A percentile compares a stretch with the other conserved stretches of the same genome.
These are phyloP conservation scores for Anas georgica DNA, from an alignment of 2,797 vertebrate genomes.

Conservation along the genomic window DNA sequence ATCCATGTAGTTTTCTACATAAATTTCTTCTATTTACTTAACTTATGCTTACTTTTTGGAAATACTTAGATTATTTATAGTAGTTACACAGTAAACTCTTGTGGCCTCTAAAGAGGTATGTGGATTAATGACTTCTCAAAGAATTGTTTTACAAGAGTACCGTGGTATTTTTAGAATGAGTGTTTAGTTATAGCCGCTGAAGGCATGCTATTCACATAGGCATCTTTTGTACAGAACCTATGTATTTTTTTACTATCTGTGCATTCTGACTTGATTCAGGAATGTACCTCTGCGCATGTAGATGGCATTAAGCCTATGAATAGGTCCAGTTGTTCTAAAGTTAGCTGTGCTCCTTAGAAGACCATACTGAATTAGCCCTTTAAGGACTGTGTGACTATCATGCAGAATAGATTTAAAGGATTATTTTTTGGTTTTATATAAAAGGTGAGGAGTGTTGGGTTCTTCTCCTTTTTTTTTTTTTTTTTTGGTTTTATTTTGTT, in stretches of 20 bases:
- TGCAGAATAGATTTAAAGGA: constrained; percentile 44
- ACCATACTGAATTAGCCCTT: neutral
- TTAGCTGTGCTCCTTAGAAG: neutral
- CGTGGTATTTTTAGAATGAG: constrained; percentile 23
- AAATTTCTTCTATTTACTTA: neutral
- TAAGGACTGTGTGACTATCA: neutral
- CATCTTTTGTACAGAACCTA: neutral
- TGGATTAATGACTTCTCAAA: constrained; percentile 19
- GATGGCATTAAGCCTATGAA: neutral
- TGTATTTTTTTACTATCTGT: neutral
- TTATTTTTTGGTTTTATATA: constrained; percentile 29
- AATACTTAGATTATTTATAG: neutral
- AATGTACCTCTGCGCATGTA: neutral
- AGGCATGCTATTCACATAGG: neutral
- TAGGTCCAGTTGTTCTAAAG: constrained; percentile 2
- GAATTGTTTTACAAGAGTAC: constrained; percentile 18
- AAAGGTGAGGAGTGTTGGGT: neutral
- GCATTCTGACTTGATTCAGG: constrained; percentile 3
- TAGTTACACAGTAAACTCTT: neutral
- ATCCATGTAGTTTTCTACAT: neutral
- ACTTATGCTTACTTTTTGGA: constrained; percentile 11
- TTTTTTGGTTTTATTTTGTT: constrained; percentile 53
- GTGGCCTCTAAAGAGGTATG: neutral
- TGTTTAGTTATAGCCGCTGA: constrained; percentile 10
- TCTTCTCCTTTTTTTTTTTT: neutral